phyloP scores from a whole-genome alignment of 2,888 invertebrate genomes.

The Epinotia brunnichana region DNA sequence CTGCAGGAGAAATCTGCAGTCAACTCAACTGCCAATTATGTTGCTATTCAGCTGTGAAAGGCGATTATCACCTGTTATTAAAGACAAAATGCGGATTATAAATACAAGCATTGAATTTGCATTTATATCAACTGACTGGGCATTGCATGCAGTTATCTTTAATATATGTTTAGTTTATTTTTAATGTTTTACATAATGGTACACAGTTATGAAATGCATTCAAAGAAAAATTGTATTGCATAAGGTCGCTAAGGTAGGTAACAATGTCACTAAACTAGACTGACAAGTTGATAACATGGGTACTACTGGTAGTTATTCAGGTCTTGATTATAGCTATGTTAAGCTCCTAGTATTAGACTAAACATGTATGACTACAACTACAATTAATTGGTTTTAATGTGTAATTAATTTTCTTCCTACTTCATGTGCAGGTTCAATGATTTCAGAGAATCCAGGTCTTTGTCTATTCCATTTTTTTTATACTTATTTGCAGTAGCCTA shows the following conservation, averaged over 20 bases:
- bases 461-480: too few species aligned
- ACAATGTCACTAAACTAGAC: neutral
- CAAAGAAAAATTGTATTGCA: neutral
- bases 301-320: neutral
- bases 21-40: conserved; percentile 2
- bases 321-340: neutral
- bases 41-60: conserved; percentile 18
- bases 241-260: too few species aligned
- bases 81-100: conserved; percentile 3
- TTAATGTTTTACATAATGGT: too few species aligned
- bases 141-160: neutral
- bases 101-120: conserved; percentile 4
- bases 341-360: neutral
- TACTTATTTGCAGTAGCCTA: too few species aligned
- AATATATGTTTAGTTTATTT: neutral
- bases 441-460: too few species aligned
- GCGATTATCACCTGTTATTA: conserved; percentile 1
- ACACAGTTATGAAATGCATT: neutral
- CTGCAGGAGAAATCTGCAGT: conserved; percentile 18
- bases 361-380: neutral
- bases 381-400: neutral
- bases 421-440: too few species aligned
- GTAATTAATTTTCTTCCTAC: too few species aligned
- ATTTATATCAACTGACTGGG: neutral
- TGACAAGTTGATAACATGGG: neutral